Percentiles rank a stretch among this genome's conserved stretches.
Conservation (phyloP, 2,888 invertebrate genomes). For the Aleiodes testaceus region DNA sequence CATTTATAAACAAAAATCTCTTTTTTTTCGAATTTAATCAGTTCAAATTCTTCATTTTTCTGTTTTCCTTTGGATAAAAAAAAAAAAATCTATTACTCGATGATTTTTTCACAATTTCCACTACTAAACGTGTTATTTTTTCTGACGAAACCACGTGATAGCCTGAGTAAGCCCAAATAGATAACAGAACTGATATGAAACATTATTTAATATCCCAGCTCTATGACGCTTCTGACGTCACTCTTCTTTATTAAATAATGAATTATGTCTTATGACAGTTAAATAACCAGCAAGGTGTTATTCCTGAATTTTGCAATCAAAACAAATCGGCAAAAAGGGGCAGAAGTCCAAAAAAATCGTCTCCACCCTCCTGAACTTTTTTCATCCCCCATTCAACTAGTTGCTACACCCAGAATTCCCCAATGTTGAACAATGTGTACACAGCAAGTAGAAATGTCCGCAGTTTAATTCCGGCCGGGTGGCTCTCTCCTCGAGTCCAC, state of each 20-base stretch:
- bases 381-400: neutral
- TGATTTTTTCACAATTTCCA: conserved; percentile 4
- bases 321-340: conserved; percentile 20
- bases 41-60: conserved; percentile 10
- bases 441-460: conserved; percentile 1
- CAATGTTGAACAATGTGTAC: conserved; percentile 24
- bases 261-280: too few relatives aligned
- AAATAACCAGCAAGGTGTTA: neutral
- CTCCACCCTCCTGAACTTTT: neutral
- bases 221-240: conserved; percentile 4
- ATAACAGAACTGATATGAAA: conserved; percentile 63
- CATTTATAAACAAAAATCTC: neutral
- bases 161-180: conserved; percentile 62
- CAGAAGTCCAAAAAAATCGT: conserved; percentile 1
- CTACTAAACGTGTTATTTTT: conserved; percentile 25
- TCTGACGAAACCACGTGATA: conserved; percentile 62
- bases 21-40: conserved; percentile 5
- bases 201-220: conserved; percentile 59
- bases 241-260: neutral
- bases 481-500: conserved; percentile 45
- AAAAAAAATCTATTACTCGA: neutral
- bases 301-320: conserved; percentile 3
- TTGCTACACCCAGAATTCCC: conserved; percentile 17
- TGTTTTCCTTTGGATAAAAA: conserved; percentile 11
- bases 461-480: conserved; percentile 58